phyloP scores from a whole-genome alignment of 2,888 invertebrate genomes.

The Busseola fusca region DNA sequence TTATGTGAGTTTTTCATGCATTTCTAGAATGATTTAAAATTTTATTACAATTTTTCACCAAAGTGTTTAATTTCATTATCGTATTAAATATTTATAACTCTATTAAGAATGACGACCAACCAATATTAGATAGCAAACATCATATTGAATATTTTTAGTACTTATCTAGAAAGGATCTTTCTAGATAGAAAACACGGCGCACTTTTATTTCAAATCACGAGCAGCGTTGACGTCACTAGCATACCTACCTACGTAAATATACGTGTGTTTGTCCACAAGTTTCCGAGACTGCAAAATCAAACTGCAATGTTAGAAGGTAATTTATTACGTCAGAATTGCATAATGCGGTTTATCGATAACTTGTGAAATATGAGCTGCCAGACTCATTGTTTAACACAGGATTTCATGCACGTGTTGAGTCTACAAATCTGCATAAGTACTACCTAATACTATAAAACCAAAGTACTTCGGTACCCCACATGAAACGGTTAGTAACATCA shows the following conservation, averaged over 20 bases:
- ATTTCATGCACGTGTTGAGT: slow-evolving; percentile 62
- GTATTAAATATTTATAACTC: not conserved
- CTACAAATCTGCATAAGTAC: slow-evolving; percentile 42
- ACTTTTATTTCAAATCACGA: slow-evolving; percentile 37
- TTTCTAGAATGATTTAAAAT: not conserved
- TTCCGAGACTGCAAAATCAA: slow-evolving; percentile 39
- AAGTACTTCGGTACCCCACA: too few relatives aligned
- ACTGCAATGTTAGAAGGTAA: slow-evolving; percentile 45
- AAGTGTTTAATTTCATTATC: not conserved
- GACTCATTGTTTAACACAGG: slow-evolving; percentile 57
- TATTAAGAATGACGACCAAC: slow-evolving; percentile 1
- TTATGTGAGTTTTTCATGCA: slow-evolving; percentile 11
- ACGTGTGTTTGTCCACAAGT: slow-evolving; percentile 24
- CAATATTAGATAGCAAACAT: not conserved
- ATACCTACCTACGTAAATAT: slow-evolving; percentile 16
- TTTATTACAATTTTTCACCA: slow-evolving; percentile 8
- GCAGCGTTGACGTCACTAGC: slow-evolving; percentile 52
- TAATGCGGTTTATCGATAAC: slow-evolving; percentile 65
- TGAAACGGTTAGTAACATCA: too few relatives aligned
- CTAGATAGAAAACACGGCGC: slow-evolving; percentile 34
- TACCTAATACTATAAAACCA: slow-evolving; percentile 14
- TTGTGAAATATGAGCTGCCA: slow-evolving; percentile 61
- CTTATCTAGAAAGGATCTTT: slow-evolving; percentile 27
- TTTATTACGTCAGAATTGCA: slow-evolving; percentile 68
- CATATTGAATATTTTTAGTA: not conserved